phyloP scores from a whole-genome alignment of 2,797 vertebrate species.

The Halcyon badia region DNA sequence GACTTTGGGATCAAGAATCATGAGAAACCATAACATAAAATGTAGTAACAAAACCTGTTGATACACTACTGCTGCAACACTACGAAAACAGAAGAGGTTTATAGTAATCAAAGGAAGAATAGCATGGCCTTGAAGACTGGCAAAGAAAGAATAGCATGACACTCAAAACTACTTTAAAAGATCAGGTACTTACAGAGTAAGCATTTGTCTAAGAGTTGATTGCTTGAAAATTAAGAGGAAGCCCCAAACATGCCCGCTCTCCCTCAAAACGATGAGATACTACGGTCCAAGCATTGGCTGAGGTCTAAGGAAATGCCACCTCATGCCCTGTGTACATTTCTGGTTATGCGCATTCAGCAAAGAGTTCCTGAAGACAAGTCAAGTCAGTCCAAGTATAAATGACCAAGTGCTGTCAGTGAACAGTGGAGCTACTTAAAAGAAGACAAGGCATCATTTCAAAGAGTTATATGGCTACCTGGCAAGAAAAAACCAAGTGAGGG shows the following conservation, averaged over 20 bases:
- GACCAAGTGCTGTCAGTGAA: background rate
- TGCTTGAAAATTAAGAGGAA: background rate
- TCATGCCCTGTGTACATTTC: background rate
- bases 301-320: background rate
- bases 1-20: background rate
- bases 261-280: background rate
- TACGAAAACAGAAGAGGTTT: background rate
- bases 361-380: background rate
- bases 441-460: background rate
- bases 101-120: background rate
- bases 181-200: background rate
- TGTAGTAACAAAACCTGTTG: fast-evolving
- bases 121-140: background rate
- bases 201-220: background rate
- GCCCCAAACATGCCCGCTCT: background rate
- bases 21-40: background rate
- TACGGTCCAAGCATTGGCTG: background rate
- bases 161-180: background rate
- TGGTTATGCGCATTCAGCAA: background rate
- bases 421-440: background rate
- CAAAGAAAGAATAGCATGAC: background rate
- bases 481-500: background rate
- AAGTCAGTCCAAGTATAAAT: background rate
- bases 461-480: background rate
- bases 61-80: background rate